A percentile compares a stretch with the other conserved stretches of the same genome.
Evolutionary conservation across 2,797 vertebrate species (phyloP).

Genomic region (Poliocrania exsul): DNA sequence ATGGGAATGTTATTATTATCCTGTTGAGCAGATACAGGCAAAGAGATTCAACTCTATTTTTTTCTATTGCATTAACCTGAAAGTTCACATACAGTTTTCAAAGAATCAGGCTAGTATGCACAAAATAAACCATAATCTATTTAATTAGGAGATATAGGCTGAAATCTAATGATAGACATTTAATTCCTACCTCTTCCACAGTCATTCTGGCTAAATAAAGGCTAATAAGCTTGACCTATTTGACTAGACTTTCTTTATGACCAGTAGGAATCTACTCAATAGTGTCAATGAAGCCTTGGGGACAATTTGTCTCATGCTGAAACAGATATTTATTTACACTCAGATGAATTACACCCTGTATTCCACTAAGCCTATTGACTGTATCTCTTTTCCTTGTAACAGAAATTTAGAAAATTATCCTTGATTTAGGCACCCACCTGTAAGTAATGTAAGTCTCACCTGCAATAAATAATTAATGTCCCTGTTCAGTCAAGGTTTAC

Average conservation of each 20-base stretch:
- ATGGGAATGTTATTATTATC: background rate
- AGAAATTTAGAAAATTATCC: background rate
- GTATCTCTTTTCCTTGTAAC: background rate
- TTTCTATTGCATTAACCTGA: background rate
- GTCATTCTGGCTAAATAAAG: background rate
- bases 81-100: background rate
- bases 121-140: background rate
- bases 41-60: background rate
- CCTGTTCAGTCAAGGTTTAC: background rate
- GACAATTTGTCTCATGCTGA: background rate
- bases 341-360: background rate
- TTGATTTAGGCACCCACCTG: background rate
- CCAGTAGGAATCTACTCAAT: background rate
- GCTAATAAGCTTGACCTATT: background rate
- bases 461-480: background rate
- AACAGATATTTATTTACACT: constrained; percentile 7
- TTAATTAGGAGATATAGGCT: background rate
- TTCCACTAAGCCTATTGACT: background rate
- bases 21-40: background rate
- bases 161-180: background rate
- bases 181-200: background rate
- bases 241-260: background rate
- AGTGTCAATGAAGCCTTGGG: background rate
- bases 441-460: background rate
- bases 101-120: background rate